Evolutionary conservation across 2,113 vertebrate genomes (phyloP), one percentile per base, ranked within the genome.

Genomic region (Prionailurus bengalensis): DNA sequence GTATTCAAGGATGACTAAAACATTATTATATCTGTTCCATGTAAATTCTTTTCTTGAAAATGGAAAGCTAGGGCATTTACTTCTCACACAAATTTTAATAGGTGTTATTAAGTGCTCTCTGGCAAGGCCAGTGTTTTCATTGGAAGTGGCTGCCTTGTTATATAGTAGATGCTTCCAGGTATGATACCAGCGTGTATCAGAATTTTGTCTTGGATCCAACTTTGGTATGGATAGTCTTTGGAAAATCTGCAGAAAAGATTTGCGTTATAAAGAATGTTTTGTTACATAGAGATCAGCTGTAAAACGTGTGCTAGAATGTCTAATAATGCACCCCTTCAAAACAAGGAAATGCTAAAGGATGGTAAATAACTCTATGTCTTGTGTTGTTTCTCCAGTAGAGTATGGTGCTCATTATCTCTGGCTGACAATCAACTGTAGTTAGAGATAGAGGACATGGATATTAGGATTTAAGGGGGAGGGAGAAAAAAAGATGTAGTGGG

Each of bases 61-160:
- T 78, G 65, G 53, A 98, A 97, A 61, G 42, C 58, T 73, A 90
- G 16, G 73, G 3, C 4, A 65, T 7, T 71, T 97, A 78, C 19
- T 84, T 74, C 55, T 97, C 78, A 89, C 63, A 90, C 11, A 83
- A 42, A 87, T 27, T 36, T 97, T 93, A 74, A 17, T 25, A 80
- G 92, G 27, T 93, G 90, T 95, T 94, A 8, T 96, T 85, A 74
- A 88, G 11, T 92, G 25, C 73, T 86, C 8, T 80, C 58, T 95
- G 89, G 16, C 51, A 96, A 51, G 89, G 63, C 7, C 73, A 15
- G 15, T 94, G 5, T 94, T 98, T 98, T 98, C 55, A 48, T 94
- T 97, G 71, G 71, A 93, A 93, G 95, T 76, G 21, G n/a, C 23
- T 96, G 53, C 25, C 87, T 84, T 87, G 42, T 85, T 15, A 58